Conservation (phyloP, 2,888 invertebrate species). For the Muscina levida region DNA sequence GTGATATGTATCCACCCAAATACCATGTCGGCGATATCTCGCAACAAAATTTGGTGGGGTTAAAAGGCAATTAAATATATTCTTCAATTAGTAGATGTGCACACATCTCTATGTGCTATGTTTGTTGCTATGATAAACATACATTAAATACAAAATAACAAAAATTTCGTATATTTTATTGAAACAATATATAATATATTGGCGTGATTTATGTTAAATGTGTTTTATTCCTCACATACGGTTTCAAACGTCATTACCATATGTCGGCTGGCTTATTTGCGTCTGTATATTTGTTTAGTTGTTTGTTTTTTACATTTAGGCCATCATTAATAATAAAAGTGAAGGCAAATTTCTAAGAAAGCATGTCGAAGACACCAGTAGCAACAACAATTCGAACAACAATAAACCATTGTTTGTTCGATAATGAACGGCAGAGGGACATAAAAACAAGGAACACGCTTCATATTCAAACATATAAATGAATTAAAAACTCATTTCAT, state of each 20-base stretch:
- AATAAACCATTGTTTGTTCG: constrained; percentile 58
- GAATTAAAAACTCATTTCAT: constrained; percentile 57
- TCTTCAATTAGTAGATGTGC: no score
- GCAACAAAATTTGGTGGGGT: no score
- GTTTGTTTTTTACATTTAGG: constrained; percentile 28
- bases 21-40: no score
- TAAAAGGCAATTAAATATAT: no score
- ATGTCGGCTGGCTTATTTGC: not conserved
- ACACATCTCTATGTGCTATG: no score
- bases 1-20: no score
- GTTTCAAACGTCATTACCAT: not conserved
- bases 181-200: not conserved
- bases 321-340: constrained; percentile 55
- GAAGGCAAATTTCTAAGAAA: constrained; percentile 27
- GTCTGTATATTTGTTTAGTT: constrained; percentile 32
- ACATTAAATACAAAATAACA: no score
- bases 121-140: no score
- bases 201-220: not conserved
- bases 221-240: constrained; percentile 12
- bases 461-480: constrained; percentile 46
- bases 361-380: constrained; percentile 39
- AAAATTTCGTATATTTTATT: not conserved
- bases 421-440: constrained; percentile 37
- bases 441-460: no score
- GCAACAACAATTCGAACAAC: constrained; percentile 15